phyloP scores from a whole-genome alignment of 2,888 invertebrate species.

The Sialis fuliginosa region DNA sequence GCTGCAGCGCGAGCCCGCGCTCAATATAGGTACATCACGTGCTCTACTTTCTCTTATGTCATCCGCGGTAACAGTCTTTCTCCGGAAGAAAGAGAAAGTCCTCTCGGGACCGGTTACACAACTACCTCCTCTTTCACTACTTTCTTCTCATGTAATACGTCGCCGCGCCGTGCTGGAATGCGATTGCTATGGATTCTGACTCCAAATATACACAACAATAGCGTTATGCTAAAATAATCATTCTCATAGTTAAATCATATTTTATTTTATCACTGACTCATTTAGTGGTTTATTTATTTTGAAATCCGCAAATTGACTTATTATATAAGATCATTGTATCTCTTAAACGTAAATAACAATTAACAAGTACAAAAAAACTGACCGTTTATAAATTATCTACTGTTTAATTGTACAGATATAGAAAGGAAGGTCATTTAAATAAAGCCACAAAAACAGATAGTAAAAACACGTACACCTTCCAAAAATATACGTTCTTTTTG shows the following conservation, averaged over 20 bases:
- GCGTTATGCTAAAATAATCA: too few relatives aligned
- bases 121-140: neutral
- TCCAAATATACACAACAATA: neutral
- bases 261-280: too few relatives aligned
- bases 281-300: too few relatives aligned
- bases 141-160: neutral
- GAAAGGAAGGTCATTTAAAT: too few relatives aligned
- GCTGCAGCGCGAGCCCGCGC: constrained; percentile 41
- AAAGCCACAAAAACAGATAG: too few relatives aligned
- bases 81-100: constrained; percentile 4
- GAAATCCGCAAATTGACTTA: too few relatives aligned
- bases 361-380: too few relatives aligned
- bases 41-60: constrained; percentile 6
- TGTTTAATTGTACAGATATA: too few relatives aligned
- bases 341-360: too few relatives aligned
- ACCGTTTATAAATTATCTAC: too few relatives aligned
- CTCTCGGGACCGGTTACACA: neutral
- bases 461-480: neutral
- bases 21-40: constrained; percentile 44
- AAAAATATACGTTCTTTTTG: neutral
- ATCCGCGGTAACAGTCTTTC: constrained; percentile 7
- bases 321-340: too few relatives aligned
- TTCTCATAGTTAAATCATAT: too few relatives aligned
- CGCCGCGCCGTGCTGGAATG: neutral
- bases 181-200: neutral